These are phyloP conservation scores for Coenobita brevimanus DNA, from an alignment of 1,140 invertebrate species.

Conservation along the genomic window DNA sequence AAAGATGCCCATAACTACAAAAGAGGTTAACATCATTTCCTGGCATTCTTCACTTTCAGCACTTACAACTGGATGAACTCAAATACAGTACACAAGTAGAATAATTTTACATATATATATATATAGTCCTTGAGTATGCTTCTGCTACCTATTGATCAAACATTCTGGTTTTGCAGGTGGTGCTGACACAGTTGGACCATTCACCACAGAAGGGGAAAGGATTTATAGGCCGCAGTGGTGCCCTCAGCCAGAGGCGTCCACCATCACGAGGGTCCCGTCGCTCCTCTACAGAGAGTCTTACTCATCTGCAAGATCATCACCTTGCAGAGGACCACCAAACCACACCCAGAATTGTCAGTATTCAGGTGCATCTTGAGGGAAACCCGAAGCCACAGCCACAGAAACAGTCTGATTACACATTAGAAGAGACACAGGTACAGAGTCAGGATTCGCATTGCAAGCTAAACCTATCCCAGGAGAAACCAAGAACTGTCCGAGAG, in stretches of 20 bases:
- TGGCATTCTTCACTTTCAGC: too few species aligned
- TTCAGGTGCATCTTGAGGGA: constrained; percentile 53
- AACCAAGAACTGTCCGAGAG: too few species aligned
- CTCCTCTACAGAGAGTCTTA: constrained; percentile 55
- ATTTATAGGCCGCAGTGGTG: constrained; percentile 52
- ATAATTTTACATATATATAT: too few species aligned
- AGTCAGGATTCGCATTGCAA: too few species aligned
- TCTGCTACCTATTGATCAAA: too few species aligned
- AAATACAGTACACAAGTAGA: too few species aligned
- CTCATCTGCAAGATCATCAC: constrained; percentile 18
- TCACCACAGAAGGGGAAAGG: constrained; percentile 59
- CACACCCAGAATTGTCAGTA: constrained; percentile 47
- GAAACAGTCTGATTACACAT: too few species aligned
- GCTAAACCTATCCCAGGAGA: not conserved
- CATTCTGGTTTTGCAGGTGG: constrained; percentile 37
- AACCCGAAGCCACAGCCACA: not conserved
- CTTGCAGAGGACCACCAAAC: constrained; percentile 4
- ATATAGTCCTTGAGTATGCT: too few species aligned
- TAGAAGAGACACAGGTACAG: too few species aligned
- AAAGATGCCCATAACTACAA: too few species aligned
- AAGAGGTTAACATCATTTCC: too few species aligned
- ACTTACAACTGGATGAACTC: too few species aligned
- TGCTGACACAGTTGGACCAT: constrained; percentile 58
- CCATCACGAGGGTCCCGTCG: constrained; percentile 43
- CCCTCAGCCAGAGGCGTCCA: constrained; percentile 51